Percentiles rank a stretch among this genome's conserved stretches.
These are phyloP conservation scores for Julus scanicus DNA, from an alignment of 2,888 invertebrate species.

Conservation along the genomic window DNA sequence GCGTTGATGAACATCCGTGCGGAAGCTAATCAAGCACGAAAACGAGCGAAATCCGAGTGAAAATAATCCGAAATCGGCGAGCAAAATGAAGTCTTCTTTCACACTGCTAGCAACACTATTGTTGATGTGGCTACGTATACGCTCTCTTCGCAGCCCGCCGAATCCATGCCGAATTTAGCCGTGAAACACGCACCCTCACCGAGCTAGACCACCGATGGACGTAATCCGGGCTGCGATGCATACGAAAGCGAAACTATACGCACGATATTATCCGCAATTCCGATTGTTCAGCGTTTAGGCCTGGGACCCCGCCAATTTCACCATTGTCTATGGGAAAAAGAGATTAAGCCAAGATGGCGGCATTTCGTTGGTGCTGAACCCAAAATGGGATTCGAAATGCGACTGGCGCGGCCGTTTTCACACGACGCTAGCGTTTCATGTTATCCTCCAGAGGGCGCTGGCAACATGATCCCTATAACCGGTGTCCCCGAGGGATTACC, in stretches of 20 bases:
- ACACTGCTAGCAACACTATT: background rate
- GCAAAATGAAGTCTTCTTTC: background rate
- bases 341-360: constrained; percentile 53
- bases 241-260: background rate
- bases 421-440: background rate
- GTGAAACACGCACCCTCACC: background rate
- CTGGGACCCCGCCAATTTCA: constrained; percentile 51
- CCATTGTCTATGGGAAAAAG: constrained; percentile 50
- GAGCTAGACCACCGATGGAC: background rate
- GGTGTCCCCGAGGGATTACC: too few species aligned
- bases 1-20: background rate
- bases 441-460: background rate
- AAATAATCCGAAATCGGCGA: background rate
- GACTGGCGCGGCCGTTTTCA: background rate
- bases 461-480: background rate
- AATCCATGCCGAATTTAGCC: background rate
- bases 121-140: constrained; percentile 41
- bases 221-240: background rate
- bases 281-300: constrained; percentile 27
- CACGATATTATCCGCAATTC: background rate
- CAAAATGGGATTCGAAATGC: constrained; percentile 40
- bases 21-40: background rate
- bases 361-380: constrained; percentile 1
- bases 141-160: background rate
- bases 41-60: background rate